Conservation (phyloP, 2,888 invertebrate species). For the Mechanitis mazaeus region DNA sequence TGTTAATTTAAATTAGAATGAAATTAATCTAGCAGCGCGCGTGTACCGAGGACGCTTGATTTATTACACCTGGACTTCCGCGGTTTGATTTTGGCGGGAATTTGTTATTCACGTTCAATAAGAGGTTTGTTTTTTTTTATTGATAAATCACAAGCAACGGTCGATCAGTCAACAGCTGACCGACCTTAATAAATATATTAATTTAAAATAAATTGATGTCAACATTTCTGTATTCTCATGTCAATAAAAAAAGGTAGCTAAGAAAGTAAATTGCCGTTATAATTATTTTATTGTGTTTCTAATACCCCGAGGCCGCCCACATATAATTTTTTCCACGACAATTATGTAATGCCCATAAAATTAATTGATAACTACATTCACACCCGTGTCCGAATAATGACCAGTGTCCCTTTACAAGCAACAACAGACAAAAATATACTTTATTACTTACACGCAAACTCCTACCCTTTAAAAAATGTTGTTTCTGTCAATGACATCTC, state of each 20-base stretch:
- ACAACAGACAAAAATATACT: slow-evolving; percentile 13
- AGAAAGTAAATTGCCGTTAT: slow-evolving; percentile 1
- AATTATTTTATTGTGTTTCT: slow-evolving; percentile 12
- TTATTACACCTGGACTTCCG: slow-evolving; percentile 40
- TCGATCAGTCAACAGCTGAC: no score
- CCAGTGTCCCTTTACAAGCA: slow-evolving; percentile 43
- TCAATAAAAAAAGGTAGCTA: neutral
- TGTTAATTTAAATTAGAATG: slow-evolving; percentile 30
- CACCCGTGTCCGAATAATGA: slow-evolving; percentile 57
- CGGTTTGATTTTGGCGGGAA: slow-evolving; percentile 15
- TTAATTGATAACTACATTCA: slow-evolving; percentile 62
- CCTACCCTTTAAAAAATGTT: neutral
- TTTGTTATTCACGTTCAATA: neutral
- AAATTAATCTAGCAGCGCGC: slow-evolving; percentile 36
- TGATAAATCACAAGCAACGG: no score
- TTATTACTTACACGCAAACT: no score
- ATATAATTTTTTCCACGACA: slow-evolving; percentile 63
- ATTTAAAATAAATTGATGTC: slow-evolving; percentile 25
- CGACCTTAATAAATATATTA: no score
- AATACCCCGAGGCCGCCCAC: slow-evolving; percentile 35
- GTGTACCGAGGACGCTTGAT: slow-evolving; percentile 34
- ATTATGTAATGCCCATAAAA: slow-evolving; percentile 64
- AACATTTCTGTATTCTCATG: no score
- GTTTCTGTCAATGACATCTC: slow-evolving; percentile 46
- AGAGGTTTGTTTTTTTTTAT: no score